Evolutionary conservation across 2,797 vertebrate species (phyloP).

Genomic region (Poeciliopsis paucimaculata): DNA sequence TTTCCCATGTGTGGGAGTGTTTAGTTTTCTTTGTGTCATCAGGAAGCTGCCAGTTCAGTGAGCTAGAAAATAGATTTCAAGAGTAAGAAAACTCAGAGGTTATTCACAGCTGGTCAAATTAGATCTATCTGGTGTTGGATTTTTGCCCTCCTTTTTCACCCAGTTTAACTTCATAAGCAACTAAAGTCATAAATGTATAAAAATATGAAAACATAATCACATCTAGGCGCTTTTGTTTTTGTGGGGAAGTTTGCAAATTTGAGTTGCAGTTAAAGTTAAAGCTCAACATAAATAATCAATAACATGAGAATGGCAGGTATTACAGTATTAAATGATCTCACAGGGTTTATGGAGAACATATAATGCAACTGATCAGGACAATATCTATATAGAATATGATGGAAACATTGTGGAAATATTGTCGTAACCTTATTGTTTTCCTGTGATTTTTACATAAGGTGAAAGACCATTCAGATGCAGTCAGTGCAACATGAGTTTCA

Average conservation of each 20-base stretch:
- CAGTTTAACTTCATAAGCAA: neutral
- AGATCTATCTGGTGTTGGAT: neutral
- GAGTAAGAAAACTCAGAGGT: neutral
- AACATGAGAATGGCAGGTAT: neutral
- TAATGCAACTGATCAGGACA: too few species aligned
- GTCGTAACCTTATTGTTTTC: neutral
- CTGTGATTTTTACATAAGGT: constrained; percentile 69
- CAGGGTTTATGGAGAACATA: neutral
- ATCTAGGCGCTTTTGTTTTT: neutral
- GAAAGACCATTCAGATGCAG: constrained; percentile 97
- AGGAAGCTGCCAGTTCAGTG: constrained; percentile 1
- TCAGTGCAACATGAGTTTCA: constrained; percentile 99
- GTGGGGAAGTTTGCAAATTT: neutral
- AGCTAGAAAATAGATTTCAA: constrained; percentile 17
- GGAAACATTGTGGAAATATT: neutral
- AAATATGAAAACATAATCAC: too few species aligned
- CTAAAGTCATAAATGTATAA: neutral
- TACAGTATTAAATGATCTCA: neutral
- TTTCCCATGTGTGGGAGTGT: neutral
- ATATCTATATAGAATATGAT: neutral
- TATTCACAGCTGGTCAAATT: neutral
- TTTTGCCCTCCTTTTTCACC: neutral
- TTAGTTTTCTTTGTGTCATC: neutral
- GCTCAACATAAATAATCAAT: neutral
- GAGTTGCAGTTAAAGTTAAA: neutral